A percentile compares a stretch with the other conserved stretches of the same genome.
Evolutionary conservation across 2,888 invertebrate genomes (phyloP).

Genomic region (Hedychridium roseum): DNA sequence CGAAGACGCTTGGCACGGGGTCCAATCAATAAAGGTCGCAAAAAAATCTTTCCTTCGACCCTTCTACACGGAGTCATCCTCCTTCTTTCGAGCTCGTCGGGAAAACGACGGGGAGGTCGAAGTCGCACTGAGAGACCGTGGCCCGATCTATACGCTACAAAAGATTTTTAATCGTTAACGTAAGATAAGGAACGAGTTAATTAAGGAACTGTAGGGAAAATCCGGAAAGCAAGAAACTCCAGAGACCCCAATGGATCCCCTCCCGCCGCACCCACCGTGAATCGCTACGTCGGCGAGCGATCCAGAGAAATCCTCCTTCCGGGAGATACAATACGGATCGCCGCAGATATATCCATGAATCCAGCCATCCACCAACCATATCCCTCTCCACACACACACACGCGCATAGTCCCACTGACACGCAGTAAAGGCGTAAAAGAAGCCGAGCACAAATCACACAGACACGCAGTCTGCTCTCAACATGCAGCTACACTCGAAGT

Average conservation of each 20-base stretch:
- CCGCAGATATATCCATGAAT: no score
- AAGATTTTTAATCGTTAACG: constrained; percentile 28
- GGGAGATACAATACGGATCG: constrained; percentile 25
- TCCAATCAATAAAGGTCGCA: not conserved
- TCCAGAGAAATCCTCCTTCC: constrained; percentile 20
- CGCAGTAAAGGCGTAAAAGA: constrained; percentile 11
- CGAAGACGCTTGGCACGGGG: not conserved
- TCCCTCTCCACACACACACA: constrained; percentile 31
- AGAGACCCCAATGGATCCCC: constrained; percentile 22
- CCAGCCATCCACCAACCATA: no score
- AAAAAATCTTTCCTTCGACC: not conserved
- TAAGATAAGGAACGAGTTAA: no score
- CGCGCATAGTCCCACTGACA: constrained; percentile 19
- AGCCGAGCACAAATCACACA: constrained; percentile 24
- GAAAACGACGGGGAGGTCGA: not conserved
- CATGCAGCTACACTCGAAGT: constrained; percentile 47
- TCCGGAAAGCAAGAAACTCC: constrained; percentile 22
- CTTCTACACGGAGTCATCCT: constrained; percentile 4
- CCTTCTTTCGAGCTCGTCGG: not conserved
- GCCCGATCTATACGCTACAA: constrained; percentile 28
- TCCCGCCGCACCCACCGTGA: constrained; percentile 26
- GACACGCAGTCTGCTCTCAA: constrained; percentile 55
- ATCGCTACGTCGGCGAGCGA: constrained; percentile 29
- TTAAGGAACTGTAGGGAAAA: constrained; percentile 19
- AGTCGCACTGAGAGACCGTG: constrained; percentile 17